phyloP scores from a whole-genome alignment of 1,140 invertebrate species.

The Andrena cerasifolii region DNA sequence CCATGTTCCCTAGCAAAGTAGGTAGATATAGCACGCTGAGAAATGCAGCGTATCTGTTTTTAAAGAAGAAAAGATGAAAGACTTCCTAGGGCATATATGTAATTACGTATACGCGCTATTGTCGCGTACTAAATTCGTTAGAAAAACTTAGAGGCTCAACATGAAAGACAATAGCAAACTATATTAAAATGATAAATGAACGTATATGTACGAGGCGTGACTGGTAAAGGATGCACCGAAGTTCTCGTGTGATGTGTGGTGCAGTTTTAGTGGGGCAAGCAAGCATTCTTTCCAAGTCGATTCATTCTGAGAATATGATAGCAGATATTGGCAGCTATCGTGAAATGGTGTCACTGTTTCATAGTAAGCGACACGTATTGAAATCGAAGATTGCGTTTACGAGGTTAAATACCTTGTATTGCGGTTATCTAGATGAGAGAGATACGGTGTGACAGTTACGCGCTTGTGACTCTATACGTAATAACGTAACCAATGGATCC shows the following conservation, averaged over 20 bases:
- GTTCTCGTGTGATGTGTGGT: neutral
- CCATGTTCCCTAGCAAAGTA: constrained; percentile 65
- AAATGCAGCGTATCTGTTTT: no score
- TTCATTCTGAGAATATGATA: neutral
- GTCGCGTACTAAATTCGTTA: neutral
- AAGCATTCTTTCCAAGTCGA: constrained; percentile 40
- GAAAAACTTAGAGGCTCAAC: neutral
- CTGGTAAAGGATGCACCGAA: neutral
- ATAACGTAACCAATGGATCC: neutral
- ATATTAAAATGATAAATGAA: neutral
- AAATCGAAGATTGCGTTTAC: neutral
- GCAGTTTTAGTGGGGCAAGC: neutral
- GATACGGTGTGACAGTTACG: neutral
- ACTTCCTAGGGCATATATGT: no score
- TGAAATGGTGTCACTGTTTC: neutral
- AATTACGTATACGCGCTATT: neutral
- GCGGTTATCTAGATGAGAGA: constrained; percentile 1
- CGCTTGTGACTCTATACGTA: neutral
- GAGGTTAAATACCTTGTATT: constrained; percentile 41
- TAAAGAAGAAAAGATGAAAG: neutral
- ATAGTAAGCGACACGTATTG: neutral
- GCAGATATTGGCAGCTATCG: neutral
- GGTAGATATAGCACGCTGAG: neutral
- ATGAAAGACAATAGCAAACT: neutral
- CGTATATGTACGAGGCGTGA: constrained; percentile 11